Evolutionary conservation across 2,888 invertebrate species (phyloP), one percentile per base, ranked within the genome.

Genomic region (Embidobia sp.): DNA sequence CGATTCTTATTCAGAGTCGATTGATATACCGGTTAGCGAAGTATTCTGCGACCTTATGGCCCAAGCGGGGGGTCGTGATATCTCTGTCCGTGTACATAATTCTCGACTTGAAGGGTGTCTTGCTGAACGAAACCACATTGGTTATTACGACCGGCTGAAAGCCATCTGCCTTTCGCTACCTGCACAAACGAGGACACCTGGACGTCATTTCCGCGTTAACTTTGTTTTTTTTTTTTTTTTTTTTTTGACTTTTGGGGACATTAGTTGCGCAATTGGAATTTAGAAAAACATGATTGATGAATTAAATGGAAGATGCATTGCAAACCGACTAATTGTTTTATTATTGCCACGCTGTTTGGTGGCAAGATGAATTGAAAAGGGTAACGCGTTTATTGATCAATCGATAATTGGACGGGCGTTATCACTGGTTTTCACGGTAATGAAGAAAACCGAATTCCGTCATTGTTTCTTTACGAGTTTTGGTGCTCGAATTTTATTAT

Each of bases 161-260:
- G 78, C 84, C 86, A 86, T 86, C 87, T 87, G 86, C 83, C 66
- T 80, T 78, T 78, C 51, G 59, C 74, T 82, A 82, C 81, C 82
- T 81, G 80, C 70, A 46, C 37, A 78, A 80, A 63, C 57, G 70
- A 72, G 69, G 57, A 51, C 85, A 85, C 85, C 84, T 85, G 85
- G 86, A 83, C 70, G 67, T 72, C 48, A 63, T 78, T 78, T 78
- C 75, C 75, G 75, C 49, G 44, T 61, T 55, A 13, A 22, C 27
- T 31, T 40, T 48, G 44, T 61, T 67, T 75, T 75, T 37, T n/a
- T n/a, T n/a, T n/a, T n/a, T n/a, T n/a, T n/a, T n/a, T n/a, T n/a
- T n/a, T n/a, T n/a, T n/a, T n/a, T n/a, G n/a, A n/a, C n/a, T n/a
- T n/a, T n/a, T n/a, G n/a, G n/a, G n/a, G n/a, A n/a, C n/a, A n/a